Evolutionary conservation across 2,797 vertebrate species (phyloP).

Genomic region (Phylloscopus collybita): DNA sequence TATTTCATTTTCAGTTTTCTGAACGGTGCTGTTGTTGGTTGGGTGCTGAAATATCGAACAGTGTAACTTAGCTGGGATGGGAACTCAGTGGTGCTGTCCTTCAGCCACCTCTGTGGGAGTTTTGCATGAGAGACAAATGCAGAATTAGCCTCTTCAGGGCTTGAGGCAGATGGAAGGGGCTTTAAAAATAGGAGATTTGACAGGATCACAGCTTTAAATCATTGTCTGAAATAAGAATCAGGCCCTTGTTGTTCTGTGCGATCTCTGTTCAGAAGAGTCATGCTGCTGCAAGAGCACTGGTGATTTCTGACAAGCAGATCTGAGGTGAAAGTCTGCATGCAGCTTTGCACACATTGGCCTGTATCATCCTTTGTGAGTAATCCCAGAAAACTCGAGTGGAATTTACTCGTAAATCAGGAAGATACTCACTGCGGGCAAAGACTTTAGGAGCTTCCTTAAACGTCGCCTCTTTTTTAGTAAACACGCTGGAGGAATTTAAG

Average conservation of each 20-base stretch:
- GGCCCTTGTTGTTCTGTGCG: not conserved
- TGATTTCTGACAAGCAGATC: not conserved
- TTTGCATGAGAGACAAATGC: not conserved
- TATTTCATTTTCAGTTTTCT: not conserved
- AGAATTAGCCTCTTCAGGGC: not conserved
- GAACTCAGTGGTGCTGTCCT: not conserved
- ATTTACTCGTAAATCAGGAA: not conserved
- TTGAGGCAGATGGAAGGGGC: not conserved
- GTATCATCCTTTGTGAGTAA: not conserved
- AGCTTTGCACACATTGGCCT: not conserved
- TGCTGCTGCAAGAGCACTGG: not conserved
- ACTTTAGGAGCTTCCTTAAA: not conserved
- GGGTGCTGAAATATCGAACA: not conserved
- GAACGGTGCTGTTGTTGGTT: not conserved
- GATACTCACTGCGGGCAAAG: not conserved
- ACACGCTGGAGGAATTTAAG: not conserved
- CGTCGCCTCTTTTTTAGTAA: not conserved
- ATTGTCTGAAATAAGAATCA: slow-evolving; percentile 9
- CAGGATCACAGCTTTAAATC: not conserved
- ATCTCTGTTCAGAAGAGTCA: not conserved
- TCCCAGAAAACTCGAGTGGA: not conserved
- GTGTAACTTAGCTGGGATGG: not conserved
- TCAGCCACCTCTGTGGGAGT: slow-evolving; percentile 11
- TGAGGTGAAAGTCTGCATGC: not conserved
- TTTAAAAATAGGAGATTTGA: not conserved